Evolutionary conservation across 2,888 invertebrate genomes (phyloP).

Genomic region (Leptopilina syphax): DNA sequence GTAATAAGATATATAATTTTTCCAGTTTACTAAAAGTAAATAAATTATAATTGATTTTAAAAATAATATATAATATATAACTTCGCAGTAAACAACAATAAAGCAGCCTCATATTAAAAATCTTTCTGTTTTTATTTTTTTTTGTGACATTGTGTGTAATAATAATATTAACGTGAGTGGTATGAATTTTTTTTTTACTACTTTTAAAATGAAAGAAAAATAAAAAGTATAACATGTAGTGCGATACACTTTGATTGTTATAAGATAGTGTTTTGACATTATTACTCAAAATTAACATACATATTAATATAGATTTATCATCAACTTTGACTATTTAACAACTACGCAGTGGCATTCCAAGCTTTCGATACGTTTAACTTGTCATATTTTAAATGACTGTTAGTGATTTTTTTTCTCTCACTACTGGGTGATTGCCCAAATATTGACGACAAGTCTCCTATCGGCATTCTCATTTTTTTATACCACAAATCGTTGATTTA

Average conservation of each 20-base stretch:
- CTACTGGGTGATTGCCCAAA: not conserved
- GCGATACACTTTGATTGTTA: constrained; percentile 26
- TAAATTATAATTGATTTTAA: not conserved
- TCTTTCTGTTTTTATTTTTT: constrained; percentile 47
- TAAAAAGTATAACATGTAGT: constrained; percentile 14
- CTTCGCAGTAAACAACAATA: constrained; percentile 20
- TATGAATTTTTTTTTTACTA: constrained; percentile 25
- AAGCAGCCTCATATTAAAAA: constrained; percentile 47
- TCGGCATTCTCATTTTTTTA: not conserved
- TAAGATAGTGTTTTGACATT: constrained; percentile 5
- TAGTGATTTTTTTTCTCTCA: constrained; percentile 23
- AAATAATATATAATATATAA: constrained; percentile 5
- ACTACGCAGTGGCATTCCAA: constrained; percentile 27
- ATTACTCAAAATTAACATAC: constrained; percentile 19
- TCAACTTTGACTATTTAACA: constrained; percentile 24
- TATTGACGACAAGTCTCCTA: constrained; percentile 28
- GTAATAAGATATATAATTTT: not conserved
- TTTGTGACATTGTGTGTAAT: constrained; percentile 49
- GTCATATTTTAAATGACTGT: not conserved
- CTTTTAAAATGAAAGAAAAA: not conserved
- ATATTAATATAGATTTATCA: constrained; percentile 15
- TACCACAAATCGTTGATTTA: constrained; percentile 7
- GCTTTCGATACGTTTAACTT: constrained; percentile 3
- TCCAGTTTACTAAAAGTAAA: not conserved
- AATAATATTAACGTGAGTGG: constrained; percentile 24